Base-by-base conservation (phyloP, 2,797 vertebrate genomes). In the Enteromius unitaeniatus region DNA sequence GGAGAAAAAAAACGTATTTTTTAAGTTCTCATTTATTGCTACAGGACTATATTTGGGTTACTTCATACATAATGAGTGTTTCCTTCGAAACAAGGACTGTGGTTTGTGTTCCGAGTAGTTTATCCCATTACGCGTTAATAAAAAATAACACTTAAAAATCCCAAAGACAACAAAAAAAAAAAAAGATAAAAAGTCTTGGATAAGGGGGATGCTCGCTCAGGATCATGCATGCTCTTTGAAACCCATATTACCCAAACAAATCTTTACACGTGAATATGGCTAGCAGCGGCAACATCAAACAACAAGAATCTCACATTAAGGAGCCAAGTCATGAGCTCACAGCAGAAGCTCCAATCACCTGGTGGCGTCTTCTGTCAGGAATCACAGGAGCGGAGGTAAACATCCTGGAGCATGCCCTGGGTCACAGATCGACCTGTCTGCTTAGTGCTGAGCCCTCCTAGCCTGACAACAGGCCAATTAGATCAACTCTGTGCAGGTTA, bases 381-480 rank as follows among this genome's bases (percentile, higher is more conserved):
- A 87, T 89, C 83, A 87, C 84, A 87, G 86, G 19, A 86, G 58
- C 73, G 37, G 40, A 84, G 77, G 85, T 87, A 89, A 88, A 90
- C 81, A 89, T 87, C 90, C 88, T 77, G 60, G 80, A 86, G 89
- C 88, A 82, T 83, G 91, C 88, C 87, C 75, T 78, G 79, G 88
- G 90, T 89, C 86, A 89, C 62, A 23, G 65, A 89, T 89, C 86
- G 88, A 90, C 72, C 84, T 70, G 85, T 84, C 89, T 86, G 67
- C 77, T 68, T 87, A 84, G 65, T 47, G 60, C 78, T 80, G 82
- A 88, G 83, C 83, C 82, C 83, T 82, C 11, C 19, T 64, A 86
- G 80, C 58, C 85, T 79, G 64, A 89, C 87, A 89, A 85, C 88
- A 85, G 87, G 81, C 89, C 89, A 89, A 89, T 89, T 88, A 89